Conservation (phyloP, 1,140 invertebrate species). For the Trialeurodes vaporariorum region DNA sequence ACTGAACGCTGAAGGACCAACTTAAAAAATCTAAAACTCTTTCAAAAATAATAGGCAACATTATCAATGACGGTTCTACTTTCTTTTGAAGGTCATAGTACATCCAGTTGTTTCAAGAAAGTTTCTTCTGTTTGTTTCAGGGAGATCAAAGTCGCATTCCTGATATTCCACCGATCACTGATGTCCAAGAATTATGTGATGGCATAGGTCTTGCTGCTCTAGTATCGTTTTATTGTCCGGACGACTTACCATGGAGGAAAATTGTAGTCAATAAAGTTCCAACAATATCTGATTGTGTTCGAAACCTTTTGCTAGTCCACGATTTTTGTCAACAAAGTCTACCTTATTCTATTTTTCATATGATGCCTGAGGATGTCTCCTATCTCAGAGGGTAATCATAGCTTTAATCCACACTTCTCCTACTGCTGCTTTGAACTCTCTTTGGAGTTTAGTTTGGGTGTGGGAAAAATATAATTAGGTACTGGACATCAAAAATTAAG, state of each 20-base stretch:
- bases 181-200: constrained; percentile 73
- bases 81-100: no score
- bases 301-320: constrained; percentile 83
- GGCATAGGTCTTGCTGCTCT: constrained; percentile 81
- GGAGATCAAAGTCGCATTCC: constrained; percentile 12
- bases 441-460: no score
- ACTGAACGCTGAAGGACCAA: no score
- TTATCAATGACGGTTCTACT: no score
- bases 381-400: constrained; percentile 89
- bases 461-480: no score
- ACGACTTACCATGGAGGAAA: constrained; percentile 62
- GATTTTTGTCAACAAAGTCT: constrained; percentile 75
- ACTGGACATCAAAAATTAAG: no score
- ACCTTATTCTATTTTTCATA: constrained; percentile 84
- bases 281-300: constrained; percentile 77
- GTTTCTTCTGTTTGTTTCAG: constrained; percentile 12
- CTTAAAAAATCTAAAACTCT: no score
- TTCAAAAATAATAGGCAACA: no score
- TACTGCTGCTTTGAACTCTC: no score
- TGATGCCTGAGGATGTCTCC: constrained; percentile 90
- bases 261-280: constrained; percentile 58
- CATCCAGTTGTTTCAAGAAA: no score
- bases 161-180: constrained; percentile 41
- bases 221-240: constrained; percentile 87
- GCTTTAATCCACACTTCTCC: no score